Evolutionary conservation across 2,888 invertebrate genomes (phyloP).

Genomic region (Phengaris alcon): DNA sequence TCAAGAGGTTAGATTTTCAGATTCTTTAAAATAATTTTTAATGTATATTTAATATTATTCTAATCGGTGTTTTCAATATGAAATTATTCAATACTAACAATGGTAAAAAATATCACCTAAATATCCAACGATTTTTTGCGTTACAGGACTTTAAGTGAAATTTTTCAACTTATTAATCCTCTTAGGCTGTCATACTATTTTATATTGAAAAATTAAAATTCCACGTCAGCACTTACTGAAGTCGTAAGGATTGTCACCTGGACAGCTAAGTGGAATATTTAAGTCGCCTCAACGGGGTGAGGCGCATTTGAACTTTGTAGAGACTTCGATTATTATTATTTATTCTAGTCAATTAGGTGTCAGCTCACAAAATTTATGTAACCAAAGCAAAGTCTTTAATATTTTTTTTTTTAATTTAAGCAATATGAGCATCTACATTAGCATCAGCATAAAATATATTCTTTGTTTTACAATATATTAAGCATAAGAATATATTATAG

Average conservation of each 20-base stretch:
- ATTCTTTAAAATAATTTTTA: no score
- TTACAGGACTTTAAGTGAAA: neutral
- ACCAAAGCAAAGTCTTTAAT: neutral
- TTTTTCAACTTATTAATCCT: neutral
- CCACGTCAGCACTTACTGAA: slow-evolving; percentile 15
- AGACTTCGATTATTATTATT: slow-evolving; percentile 11
- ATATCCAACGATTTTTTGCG: neutral
- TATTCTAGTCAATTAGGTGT: neutral
- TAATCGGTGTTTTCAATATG: no score
- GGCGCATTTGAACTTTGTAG: slow-evolving; percentile 1
- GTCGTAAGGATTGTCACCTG: slow-evolving; percentile 18
- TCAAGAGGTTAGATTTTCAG: no score
- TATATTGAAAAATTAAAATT: slow-evolving; percentile 10
- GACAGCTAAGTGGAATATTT: slow-evolving; percentile 21
- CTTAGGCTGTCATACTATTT: neutral
- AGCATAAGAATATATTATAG: no score
- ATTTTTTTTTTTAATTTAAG: no score
- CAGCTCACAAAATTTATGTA: neutral
- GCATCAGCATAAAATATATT: neutral
- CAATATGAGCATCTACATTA: no score
- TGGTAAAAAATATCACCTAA: no score
- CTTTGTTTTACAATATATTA: no score
- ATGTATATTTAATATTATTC: no score
- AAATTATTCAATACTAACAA: no score
- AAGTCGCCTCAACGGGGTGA: slow-evolving; percentile 8